Conservation (phyloP, 2,113 vertebrate species). For the Phyllopteryx taeniolatus region DNA sequence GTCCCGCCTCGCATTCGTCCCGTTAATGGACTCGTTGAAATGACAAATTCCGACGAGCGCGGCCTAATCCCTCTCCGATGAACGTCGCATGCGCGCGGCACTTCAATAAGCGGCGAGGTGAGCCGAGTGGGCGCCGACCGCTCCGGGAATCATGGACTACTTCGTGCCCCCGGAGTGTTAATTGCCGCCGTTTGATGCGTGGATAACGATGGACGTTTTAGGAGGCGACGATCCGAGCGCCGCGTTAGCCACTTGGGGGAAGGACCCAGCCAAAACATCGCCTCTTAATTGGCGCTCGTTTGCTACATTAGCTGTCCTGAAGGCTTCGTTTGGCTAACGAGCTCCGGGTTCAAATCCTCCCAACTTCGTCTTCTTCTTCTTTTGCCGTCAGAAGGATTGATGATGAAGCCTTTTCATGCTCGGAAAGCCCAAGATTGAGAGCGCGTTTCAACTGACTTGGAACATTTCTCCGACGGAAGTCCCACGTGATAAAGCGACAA, state of each 20-base stretch:
- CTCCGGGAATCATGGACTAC: slow-evolving; percentile 21
- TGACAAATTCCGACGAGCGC: slow-evolving; percentile 47
- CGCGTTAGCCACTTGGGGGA: slow-evolving; percentile 1
- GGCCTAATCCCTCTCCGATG: slow-evolving; percentile 52
- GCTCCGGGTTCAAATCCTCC: background rate
- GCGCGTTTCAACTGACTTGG: background rate
- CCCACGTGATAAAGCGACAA: background rate
- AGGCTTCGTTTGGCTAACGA: slow-evolving; percentile 25
- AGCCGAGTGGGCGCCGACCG: slow-evolving; percentile 17
- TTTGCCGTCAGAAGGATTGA: background rate
- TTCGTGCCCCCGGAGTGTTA: slow-evolving; percentile 27
- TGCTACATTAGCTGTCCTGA: slow-evolving; percentile 31
- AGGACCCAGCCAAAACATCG: background rate
- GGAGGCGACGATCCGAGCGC: background rate
- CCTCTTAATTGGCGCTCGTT: slow-evolving; percentile 24
- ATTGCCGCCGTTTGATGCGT: slow-evolving; percentile 40
- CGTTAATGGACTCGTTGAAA: slow-evolving; percentile 51
- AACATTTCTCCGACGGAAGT: background rate
- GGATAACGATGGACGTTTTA: slow-evolving; percentile 37
- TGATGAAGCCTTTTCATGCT: background rate
- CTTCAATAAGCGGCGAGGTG: slow-evolving; percentile 58
- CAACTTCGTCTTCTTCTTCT: background rate
- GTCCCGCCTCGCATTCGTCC: slow-evolving; percentile 34
- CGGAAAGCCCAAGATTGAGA: background rate
- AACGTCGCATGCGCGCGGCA: slow-evolving; percentile 39